Conservation (phyloP, 2,113 vertebrate species). For the Ammospiza nelsoni region DNA sequence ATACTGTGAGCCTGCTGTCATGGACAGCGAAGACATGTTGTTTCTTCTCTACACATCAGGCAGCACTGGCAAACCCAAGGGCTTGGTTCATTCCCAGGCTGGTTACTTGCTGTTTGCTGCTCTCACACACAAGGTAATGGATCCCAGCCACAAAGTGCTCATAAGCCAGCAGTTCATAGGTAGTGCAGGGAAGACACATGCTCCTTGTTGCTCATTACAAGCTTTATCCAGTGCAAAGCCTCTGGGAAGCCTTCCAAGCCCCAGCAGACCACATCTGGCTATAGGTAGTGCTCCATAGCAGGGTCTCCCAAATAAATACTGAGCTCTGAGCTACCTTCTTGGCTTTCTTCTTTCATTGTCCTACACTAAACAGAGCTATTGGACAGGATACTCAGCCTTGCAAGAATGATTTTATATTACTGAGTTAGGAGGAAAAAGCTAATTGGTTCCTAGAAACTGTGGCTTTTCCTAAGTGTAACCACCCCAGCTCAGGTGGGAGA, state of each 20-base stretch:
- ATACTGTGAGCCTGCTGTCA: conserved; percentile 75
- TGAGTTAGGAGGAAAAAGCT: background rate
- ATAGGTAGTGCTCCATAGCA: background rate
- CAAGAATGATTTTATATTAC: background rate
- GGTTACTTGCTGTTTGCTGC: conserved; percentile 82
- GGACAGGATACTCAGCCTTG: background rate
- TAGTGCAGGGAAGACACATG: background rate
- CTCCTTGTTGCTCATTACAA: background rate
- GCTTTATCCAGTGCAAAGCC: background rate
- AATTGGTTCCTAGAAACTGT: background rate
- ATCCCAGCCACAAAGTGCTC: background rate
- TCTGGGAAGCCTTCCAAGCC: background rate
- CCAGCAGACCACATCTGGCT: background rate
- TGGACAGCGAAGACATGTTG: conserved; percentile 81
- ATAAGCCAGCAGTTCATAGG: background rate
- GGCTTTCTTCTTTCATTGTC: background rate
- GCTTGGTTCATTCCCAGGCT: conserved; percentile 82
- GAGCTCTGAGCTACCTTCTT: background rate
- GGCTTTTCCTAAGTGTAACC: background rate
- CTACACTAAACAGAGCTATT: background rate
- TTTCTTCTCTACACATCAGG: conserved; percentile 83
- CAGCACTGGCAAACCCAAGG: conserved; percentile 84
- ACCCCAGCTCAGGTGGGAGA: background rate
- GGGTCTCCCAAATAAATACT: background rate
- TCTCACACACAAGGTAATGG: conserved; percentile 78